These are phyloP conservation scores for Heliconius charithonia DNA, from an alignment of 2,888 invertebrate species.

Conservation along the genomic window DNA sequence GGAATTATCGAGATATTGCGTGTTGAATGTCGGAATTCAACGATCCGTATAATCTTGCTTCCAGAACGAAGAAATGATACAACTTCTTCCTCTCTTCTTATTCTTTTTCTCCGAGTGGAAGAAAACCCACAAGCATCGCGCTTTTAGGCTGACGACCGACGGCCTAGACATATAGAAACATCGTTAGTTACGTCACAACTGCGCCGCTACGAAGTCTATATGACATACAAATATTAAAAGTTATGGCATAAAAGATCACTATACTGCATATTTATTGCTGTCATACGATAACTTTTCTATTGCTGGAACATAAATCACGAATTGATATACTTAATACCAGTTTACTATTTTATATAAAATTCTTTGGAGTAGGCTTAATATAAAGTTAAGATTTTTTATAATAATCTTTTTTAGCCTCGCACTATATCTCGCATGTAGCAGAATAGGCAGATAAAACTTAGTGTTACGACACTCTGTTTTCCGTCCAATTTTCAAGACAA, in stretches of 20 bases:
- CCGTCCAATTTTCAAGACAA: too few relatives aligned
- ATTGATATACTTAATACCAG: not conserved
- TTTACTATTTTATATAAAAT: constrained; percentile 3
- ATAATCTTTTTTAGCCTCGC: too few relatives aligned
- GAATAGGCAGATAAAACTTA: too few relatives aligned
- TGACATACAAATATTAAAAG: not conserved
- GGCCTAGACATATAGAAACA: not conserved
- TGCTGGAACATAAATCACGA: not conserved
- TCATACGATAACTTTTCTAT: constrained; percentile 4
- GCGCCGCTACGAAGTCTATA: not conserved
- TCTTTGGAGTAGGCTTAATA: too few relatives aligned
- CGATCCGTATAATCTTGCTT: not conserved
- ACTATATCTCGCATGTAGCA: too few relatives aligned
- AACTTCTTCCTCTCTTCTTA: too few relatives aligned
- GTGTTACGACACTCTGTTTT: too few relatives aligned
- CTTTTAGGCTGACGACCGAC: not conserved
- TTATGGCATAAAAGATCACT: not conserved
- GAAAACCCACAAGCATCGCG: not conserved
- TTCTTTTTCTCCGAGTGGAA: not conserved
- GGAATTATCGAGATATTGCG: not conserved
- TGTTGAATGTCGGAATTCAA: not conserved
- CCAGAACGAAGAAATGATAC: too few relatives aligned
- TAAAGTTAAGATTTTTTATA: too few relatives aligned
- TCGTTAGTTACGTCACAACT: not conserved
- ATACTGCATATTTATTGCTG: constrained; percentile 3